These are phyloP conservation scores for Drosophila merina DNA, from an alignment of 2,888 invertebrate species.

Conservation along the genomic window DNA sequence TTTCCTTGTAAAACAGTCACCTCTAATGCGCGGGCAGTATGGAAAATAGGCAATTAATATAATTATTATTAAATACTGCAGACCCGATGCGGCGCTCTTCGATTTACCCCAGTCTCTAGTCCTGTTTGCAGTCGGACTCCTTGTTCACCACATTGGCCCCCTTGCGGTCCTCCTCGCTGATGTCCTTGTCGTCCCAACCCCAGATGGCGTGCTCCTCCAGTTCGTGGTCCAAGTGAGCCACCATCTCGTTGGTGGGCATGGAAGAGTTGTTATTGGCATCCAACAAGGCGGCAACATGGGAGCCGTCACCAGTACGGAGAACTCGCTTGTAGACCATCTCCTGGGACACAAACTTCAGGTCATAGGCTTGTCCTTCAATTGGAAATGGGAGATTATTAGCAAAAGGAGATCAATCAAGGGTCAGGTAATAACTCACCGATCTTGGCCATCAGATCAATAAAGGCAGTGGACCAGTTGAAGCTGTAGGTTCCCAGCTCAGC, in stretches of 20 bases:
- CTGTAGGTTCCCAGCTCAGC: conserved; percentile 89
- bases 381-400: conserved; percentile 61
- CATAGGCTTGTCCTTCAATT: conserved; percentile 90
- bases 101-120: conserved; percentile 58
- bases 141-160: conserved; percentile 82
- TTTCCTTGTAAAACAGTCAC: conserved; percentile 58
- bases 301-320: conserved; percentile 90
- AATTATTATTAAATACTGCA: conserved; percentile 72
- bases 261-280: conserved; percentile 72
- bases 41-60: conserved; percentile 55
- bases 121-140: conserved; percentile 69
- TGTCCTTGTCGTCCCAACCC: conserved; percentile 94
- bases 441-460: conserved; percentile 88
- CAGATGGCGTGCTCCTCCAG: conserved; percentile 86
- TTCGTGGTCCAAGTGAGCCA: conserved; percentile 81
- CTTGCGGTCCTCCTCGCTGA: conserved; percentile 88
- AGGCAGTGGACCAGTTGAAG: conserved; percentile 87
- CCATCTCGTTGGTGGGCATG: conserved; percentile 72
- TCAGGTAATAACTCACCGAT: conserved; percentile 85
- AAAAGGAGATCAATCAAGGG: not conserved
- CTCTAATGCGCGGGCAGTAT: conserved; percentile 50
- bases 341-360: conserved; percentile 90
- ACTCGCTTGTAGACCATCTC: conserved; percentile 89
- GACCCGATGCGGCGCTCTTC: conserved; percentile 51
- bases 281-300: conserved; percentile 82